Conservation (phyloP, 1,140 invertebrate species). For the Micrasema minimum region DNA sequence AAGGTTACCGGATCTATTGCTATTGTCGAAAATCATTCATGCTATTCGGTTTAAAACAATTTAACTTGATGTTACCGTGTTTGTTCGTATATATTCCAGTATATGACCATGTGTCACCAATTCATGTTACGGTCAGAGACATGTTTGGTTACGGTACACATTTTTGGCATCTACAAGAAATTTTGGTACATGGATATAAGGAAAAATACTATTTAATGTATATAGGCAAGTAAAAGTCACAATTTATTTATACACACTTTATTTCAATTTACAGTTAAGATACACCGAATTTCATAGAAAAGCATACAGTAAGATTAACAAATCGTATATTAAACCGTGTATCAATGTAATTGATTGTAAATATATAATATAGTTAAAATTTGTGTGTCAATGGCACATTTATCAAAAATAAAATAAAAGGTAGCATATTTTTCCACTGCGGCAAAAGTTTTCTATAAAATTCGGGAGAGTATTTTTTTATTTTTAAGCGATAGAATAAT, state of each 20-base stretch:
- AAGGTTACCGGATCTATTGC: too few relatives aligned
- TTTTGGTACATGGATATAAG: too few relatives aligned
- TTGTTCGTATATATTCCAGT: too few relatives aligned
- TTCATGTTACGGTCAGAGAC: too few relatives aligned
- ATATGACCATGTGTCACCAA: too few relatives aligned
- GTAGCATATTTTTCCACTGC: constrained; percentile 10
- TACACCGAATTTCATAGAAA: constrained; percentile 53
- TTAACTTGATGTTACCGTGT: too few relatives aligned
- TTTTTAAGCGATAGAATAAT: constrained; percentile 50
- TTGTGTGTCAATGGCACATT: constrained; percentile 45
- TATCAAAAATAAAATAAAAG: constrained; percentile 53
- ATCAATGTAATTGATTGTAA: constrained; percentile 37
- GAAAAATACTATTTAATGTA: too few relatives aligned
- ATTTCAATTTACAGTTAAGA: constrained; percentile 49
- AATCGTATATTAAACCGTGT: constrained; percentile 38
- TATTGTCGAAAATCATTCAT: too few relatives aligned
- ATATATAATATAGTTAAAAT: constrained; percentile 41
- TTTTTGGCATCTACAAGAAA: too few relatives aligned
- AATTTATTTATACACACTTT: constrained; percentile 46
- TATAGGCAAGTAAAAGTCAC: neutral
- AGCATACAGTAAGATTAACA: constrained; percentile 53
- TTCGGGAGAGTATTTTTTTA: constrained; percentile 37
- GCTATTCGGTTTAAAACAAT: too few relatives aligned
- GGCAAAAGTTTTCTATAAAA: constrained; percentile 38
- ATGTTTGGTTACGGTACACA: too few relatives aligned